Evolutionary conservation across 2,113 vertebrate species (phyloP).

Genomic region (Brevimyrus niger): DNA sequence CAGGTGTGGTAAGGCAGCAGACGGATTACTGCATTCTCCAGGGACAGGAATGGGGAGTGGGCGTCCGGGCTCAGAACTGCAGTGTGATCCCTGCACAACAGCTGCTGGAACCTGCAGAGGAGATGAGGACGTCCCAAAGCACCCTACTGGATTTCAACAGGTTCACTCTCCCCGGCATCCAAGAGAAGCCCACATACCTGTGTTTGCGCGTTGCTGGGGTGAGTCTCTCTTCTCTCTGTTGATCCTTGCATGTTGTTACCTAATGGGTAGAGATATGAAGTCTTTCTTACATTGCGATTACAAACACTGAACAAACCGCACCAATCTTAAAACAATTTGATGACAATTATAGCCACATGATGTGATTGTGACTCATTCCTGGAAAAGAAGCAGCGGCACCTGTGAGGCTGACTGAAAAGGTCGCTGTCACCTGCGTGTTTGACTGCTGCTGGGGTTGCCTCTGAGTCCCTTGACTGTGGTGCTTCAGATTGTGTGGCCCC

Average conservation of each 20-base stretch:
- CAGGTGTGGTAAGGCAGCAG: slow-evolving; percentile 67
- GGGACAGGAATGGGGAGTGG: slow-evolving; percentile 47
- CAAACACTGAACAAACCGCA: neutral
- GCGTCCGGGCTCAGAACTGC: slow-evolving; percentile 53
- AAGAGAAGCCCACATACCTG: slow-evolving; percentile 38
- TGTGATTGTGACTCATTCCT: neutral
- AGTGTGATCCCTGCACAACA: slow-evolving; percentile 53
- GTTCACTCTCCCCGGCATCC: neutral
- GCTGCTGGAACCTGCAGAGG: slow-evolving; percentile 59
- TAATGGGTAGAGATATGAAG: slow-evolving; percentile 20
- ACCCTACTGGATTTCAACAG: neutral
- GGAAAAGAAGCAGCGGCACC: neutral
- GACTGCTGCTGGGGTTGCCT: slow-evolving; percentile 32
- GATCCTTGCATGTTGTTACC: slow-evolving; percentile 39
- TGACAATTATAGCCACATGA: neutral
- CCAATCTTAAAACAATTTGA: neutral
- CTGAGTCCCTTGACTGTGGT: neutral
- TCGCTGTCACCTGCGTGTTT: slow-evolving; percentile 37
- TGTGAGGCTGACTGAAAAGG: neutral
- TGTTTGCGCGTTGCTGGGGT: slow-evolving; percentile 52
- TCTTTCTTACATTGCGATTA: neutral
- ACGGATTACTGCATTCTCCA: slow-evolving; percentile 52
- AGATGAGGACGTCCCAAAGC: neutral
- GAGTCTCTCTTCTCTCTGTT: slow-evolving; percentile 43
- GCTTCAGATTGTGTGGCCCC: neutral